A percentile compares a stretch with the other conserved stretches of the same genome.
Evolutionary conservation across 37 sponge, comb jelly and placozoan genomes (phyloP).

Genomic region (Oscarella lobularis): DNA sequence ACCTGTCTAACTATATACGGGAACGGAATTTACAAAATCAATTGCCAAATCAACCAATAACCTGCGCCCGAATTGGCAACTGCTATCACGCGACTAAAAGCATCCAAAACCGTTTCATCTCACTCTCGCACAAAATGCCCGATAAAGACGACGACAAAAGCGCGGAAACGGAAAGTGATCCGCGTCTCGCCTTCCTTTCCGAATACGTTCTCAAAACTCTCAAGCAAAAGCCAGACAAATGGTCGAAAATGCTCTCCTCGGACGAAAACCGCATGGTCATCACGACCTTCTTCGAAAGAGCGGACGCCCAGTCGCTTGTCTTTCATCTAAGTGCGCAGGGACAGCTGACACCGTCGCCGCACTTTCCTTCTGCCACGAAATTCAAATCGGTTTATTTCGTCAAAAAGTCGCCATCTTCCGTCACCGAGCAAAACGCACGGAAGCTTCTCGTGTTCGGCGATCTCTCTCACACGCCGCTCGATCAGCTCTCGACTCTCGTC

Average conservation of each 20-base stretch:
- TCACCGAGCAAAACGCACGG: conserved; percentile 52
- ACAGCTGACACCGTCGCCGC: conserved; percentile 29
- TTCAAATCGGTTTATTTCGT: conserved; percentile 85
- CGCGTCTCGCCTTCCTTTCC: conserved; percentile 21
- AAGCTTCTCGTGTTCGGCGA: conserved; percentile 67
- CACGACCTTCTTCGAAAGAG: conserved; percentile 69
- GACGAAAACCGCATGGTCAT: conserved; percentile 62
- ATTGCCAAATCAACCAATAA: no score
- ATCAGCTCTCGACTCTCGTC: conserved; percentile 84
- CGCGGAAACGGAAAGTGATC: conserved; percentile 12
- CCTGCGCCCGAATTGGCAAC: no score
- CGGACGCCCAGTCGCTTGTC: conserved; percentile 47
- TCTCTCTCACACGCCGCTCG: conserved; percentile 81
- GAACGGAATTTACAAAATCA: no score
- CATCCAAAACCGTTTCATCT: no score
- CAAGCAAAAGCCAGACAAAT: conserved; percentile 80
- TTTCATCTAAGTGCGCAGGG: conserved; percentile 17
- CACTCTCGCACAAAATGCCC: no score
- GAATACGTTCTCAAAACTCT: conserved; percentile 33
- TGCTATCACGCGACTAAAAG: no score
- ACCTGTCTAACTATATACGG: no score
- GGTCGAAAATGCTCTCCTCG: conserved; percentile 76
- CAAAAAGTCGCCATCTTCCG: conserved; percentile 42
- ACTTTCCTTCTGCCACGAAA: conserved; percentile 64
- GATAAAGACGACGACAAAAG: conserved; percentile 6